These are phyloP conservation scores for Anguilla pacifica DNA, from an alignment of 2,797 vertebrate genomes.

Conservation along the genomic window DNA sequence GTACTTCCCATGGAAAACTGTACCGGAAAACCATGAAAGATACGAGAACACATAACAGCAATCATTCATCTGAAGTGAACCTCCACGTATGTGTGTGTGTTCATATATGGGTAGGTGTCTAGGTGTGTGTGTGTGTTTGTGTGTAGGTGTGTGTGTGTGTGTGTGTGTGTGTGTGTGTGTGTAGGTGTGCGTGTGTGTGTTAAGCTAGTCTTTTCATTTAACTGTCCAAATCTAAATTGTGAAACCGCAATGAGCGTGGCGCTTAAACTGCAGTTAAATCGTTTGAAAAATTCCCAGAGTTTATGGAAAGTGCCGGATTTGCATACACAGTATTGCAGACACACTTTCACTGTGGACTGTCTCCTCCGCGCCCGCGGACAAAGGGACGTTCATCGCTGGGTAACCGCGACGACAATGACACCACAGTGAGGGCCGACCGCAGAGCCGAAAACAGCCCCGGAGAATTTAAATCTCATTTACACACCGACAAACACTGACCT, in stretches of 20 bases:
- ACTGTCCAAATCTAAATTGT: slow-evolving; percentile 45
- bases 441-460: slow-evolving; percentile 41
- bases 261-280: slow-evolving; percentile 55
- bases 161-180: slow-evolving; percentile 36
- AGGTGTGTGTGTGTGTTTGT: slow-evolving; percentile 36
- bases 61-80: neutral
- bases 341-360: slow-evolving; percentile 57
- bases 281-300: slow-evolving; percentile 53
- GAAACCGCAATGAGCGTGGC: slow-evolving; percentile 49
- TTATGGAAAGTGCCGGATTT: slow-evolving; percentile 65
- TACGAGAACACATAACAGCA: neutral
- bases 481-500: slow-evolving; percentile 48
- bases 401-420: slow-evolving; percentile 49
- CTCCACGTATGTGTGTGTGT: neutral
- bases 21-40: slow-evolving; percentile 17
- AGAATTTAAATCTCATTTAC: slow-evolving; percentile 62
- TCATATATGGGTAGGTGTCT: slow-evolving; percentile 19
- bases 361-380: slow-evolving; percentile 52
- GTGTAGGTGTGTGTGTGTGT: slow-evolving; percentile 1
- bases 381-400: slow-evolving; percentile 61
- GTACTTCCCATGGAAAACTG: neutral
- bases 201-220: neutral
- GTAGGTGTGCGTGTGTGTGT: neutral
- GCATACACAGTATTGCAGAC: slow-evolving; percentile 62
- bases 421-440: slow-evolving; percentile 45